Conservation (phyloP, 2,113 vertebrate genomes). For the Ascaphus truei region DNA sequence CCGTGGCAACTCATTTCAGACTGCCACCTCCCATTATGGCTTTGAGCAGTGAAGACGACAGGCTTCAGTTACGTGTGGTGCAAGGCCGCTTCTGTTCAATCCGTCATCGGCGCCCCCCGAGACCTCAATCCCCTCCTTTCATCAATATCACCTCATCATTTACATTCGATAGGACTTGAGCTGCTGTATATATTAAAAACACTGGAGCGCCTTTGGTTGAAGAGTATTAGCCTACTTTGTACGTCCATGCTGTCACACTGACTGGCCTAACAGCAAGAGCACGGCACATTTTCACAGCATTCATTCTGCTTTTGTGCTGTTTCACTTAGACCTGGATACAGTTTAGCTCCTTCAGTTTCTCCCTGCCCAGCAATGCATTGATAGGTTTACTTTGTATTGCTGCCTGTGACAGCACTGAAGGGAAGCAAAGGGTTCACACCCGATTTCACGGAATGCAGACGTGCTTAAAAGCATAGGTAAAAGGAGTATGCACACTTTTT, state of each 20-base stretch:
- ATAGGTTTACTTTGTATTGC: too few relatives aligned
- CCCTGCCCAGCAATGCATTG: too few relatives aligned
- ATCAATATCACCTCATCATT: conserved; percentile 84
- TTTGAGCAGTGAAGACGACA: conserved; percentile 88
- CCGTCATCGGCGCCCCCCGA: conserved; percentile 90
- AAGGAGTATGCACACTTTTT: too few relatives aligned
- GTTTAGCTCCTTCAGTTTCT: too few relatives aligned
- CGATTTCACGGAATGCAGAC: too few relatives aligned
- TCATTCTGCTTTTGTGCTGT: background rate
- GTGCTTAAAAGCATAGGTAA: too few relatives aligned
- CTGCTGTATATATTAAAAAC: conserved; percentile 71
- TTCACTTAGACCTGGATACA: too few relatives aligned
- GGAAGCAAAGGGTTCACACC: too few relatives aligned
- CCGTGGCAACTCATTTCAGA: conserved; percentile 93
- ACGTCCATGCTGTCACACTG: conserved; percentile 13
- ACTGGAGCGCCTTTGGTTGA: conserved; percentile 45
- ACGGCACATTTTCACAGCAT: background rate
- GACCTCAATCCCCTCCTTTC: conserved; percentile 86
- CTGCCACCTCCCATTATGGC: conserved; percentile 94
- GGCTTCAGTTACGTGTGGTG: conserved; percentile 70
- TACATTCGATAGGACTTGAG: conserved; percentile 68
- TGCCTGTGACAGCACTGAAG: too few relatives aligned
- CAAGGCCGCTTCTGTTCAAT: conserved; percentile 94
- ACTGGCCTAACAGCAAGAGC: background rate
- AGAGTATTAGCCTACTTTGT: conserved; percentile 25